A percentile compares a stretch with the other conserved stretches of the same genome.
These are phyloP conservation scores for Cygnus atratus DNA, from an alignment of 2,113 vertebrate genomes.

Conservation along the genomic window DNA sequence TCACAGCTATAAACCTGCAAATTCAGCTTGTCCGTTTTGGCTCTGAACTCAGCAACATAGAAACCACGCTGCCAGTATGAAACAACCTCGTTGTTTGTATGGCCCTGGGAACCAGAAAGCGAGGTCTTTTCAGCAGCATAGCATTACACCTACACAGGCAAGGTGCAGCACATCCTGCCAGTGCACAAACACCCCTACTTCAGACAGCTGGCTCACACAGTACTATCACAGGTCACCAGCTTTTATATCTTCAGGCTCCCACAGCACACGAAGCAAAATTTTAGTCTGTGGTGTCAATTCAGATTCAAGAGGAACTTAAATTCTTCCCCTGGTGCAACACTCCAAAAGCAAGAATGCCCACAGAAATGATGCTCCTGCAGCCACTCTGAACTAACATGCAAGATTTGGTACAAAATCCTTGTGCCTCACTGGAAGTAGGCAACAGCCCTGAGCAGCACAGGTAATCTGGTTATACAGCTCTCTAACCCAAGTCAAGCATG, in stretches of 20 bases:
- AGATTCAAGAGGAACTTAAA: background rate
- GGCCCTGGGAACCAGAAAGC: background rate
- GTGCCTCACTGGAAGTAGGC: background rate
- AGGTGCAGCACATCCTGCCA: too few species aligned
- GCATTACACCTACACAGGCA: rapidly evolving
- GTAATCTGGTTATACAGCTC: background rate
- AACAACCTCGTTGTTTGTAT: background rate
- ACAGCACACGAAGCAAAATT: background rate
- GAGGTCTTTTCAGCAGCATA: rapidly evolving
- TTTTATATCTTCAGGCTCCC: background rate
- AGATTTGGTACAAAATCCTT: background rate
- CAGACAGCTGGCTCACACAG: too few species aligned
- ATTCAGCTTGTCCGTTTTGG: background rate
- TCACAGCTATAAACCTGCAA: background rate
- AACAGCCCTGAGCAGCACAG: too few species aligned
- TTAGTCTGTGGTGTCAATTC: background rate
- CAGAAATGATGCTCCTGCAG: background rate
- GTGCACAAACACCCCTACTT: background rate
- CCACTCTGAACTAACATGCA: background rate
- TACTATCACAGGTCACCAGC: too few species aligned
- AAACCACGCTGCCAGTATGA: background rate
- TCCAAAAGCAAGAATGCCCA: background rate
- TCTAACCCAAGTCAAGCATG: too few species aligned
- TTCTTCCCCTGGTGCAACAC: rapidly evolving
- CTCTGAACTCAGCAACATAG: background rate